These are phyloP conservation scores for Temnopleurus reevesii DNA, from an alignment of 53 echinoderm and acorn worm species.

Conservation along the genomic window DNA sequence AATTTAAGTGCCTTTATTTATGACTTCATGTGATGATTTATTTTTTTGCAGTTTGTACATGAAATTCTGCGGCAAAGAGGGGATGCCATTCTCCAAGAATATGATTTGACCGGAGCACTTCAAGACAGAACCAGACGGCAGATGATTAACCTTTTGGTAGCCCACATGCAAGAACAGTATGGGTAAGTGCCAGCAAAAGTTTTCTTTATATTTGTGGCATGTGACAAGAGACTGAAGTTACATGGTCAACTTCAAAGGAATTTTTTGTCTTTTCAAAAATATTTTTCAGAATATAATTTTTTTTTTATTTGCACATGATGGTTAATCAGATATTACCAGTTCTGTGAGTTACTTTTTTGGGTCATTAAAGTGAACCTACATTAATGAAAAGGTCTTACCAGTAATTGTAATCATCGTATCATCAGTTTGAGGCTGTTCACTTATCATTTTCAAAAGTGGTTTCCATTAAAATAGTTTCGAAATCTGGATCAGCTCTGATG, in stretches of 20 bases:
- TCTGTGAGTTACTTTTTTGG: no score
- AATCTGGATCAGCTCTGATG: no score
- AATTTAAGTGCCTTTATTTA: constrained; percentile 7
- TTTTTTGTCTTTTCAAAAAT: neutral
- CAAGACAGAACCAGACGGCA: constrained; percentile 45
- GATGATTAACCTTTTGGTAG: constrained; percentile 46
- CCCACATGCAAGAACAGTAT: constrained; percentile 42
- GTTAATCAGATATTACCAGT: no score
- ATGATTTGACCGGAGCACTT: constrained; percentile 37
- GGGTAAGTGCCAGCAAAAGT: constrained; percentile 44
- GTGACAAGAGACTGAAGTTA: constrained; percentile 4
- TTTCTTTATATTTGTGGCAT: neutral
- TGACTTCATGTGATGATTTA: constrained; percentile 25
- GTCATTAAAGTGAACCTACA: no score
- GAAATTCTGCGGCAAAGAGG: constrained; percentile 42
- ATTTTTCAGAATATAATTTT: neutral
- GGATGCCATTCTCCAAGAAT: constrained; percentile 43
- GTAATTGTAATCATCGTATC: no score
- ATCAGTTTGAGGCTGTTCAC: no score
- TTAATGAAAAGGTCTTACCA: no score
- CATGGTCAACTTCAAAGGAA: neutral
- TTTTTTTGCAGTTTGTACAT: constrained; percentile 35
- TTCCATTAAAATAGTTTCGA: no score
- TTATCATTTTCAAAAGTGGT: no score
- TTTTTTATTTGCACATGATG: no score